A percentile compares a stretch with the other conserved stretches of the same genome.
phyloP scores from a whole-genome alignment of 2,113 vertebrate species.

The Connochaetes taurinus region DNA sequence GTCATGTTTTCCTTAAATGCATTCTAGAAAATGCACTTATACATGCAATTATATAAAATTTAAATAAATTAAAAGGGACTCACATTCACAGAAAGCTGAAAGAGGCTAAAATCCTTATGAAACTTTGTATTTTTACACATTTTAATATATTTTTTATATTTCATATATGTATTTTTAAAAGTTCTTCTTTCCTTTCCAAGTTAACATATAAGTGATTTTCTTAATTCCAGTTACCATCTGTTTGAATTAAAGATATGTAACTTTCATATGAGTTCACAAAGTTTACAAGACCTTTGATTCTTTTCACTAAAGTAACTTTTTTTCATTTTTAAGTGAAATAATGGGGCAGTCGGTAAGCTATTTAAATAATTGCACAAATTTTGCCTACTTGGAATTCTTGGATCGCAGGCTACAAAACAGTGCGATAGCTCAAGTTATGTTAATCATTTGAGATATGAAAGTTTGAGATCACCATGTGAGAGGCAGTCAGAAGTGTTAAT shows the following conservation, averaged over 20 bases:
- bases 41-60: neutral
- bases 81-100: neutral
- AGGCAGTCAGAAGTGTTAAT: neutral
- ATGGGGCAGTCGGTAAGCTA: neutral
- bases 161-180: neutral
- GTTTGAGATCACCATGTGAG: neutral
- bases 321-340: conserved; percentile 14
- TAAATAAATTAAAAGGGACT: neutral
- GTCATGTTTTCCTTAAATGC: neutral
- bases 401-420: neutral
- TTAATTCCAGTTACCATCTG: neutral
- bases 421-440: neutral
- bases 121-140: neutral
- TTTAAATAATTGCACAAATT: neutral
- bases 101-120: neutral
- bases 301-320: neutral
- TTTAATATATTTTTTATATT: neutral
- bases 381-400: neutral
- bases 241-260: neutral
- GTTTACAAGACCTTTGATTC: neutral
- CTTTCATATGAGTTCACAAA: neutral
- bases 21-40: neutral
- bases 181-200: neutral
- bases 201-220: neutral
- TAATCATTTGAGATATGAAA: neutral